Conservation (phyloP, 2,888 invertebrate genomes). For the Amphipyra tragopoginis region DNA sequence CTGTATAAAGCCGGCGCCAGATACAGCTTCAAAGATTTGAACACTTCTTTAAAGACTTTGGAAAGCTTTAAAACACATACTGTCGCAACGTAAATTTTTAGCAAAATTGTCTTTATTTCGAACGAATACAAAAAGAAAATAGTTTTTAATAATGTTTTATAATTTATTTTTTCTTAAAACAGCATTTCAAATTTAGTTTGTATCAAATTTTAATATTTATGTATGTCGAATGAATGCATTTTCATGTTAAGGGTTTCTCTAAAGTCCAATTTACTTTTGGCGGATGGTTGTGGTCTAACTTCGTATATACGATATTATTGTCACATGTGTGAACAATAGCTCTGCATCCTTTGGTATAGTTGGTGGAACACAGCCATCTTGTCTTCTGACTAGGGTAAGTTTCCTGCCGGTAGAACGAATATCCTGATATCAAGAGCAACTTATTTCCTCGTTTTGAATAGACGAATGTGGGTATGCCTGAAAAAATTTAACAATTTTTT, state of each 20-base stretch:
- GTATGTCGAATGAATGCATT: too few species aligned
- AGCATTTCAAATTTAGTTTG: too few species aligned
- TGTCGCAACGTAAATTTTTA: too few species aligned
- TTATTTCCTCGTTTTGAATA: slow-evolving; percentile 6
- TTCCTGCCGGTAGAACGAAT: slow-evolving; percentile 7
- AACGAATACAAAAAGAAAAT: too few species aligned
- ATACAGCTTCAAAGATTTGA: too few species aligned
- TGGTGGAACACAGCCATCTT: slow-evolving; percentile 17
- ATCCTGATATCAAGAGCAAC: slow-evolving; percentile 1
- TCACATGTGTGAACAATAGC: slow-evolving; percentile 9
- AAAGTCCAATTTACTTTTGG: slow-evolving; percentile 1
- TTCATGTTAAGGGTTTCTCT: not conserved
- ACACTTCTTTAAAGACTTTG: too few species aligned
- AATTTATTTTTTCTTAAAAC: too few species aligned
- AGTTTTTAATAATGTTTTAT: too few species aligned
- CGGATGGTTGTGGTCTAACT: slow-evolving; percentile 4
- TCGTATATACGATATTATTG: slow-evolving; percentile 2
- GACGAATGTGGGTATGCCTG: not conserved
- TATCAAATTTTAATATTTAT: too few species aligned
- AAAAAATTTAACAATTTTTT: not conserved
- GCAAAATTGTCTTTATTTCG: too few species aligned
- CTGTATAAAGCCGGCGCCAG: too few species aligned
- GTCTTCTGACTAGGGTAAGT: not conserved
- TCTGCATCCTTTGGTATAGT: slow-evolving; percentile 13
- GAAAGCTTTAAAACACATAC: too few species aligned